These are phyloP conservation scores for Ctenomys sociabilis DNA, from an alignment of 2,113 vertebrate species.

Conservation along the genomic window DNA sequence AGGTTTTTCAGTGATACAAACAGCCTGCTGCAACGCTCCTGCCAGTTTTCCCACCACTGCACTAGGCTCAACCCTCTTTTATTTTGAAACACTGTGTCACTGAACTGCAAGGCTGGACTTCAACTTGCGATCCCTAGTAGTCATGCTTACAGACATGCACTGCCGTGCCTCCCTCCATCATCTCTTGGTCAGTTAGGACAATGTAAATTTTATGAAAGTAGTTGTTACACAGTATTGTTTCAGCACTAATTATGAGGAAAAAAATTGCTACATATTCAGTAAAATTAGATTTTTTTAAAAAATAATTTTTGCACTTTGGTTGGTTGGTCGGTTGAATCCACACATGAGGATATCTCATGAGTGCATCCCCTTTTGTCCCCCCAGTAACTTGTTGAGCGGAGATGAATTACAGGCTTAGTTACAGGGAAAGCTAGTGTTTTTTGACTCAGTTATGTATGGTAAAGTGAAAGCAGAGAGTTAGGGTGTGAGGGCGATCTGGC, in stretches of 20 bases:
- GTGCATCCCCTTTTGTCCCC: background rate
- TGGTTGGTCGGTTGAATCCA: background rate
- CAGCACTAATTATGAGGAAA: background rate
- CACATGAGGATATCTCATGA: background rate
- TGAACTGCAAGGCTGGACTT: background rate
- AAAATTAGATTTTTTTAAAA: background rate
- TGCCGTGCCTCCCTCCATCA: background rate
- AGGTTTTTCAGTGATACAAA: background rate
- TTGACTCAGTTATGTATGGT: background rate
- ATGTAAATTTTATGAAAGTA: background rate
- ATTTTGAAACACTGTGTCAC: background rate
- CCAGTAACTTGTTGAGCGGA: background rate
- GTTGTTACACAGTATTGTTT: background rate
- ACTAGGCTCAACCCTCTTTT: background rate
- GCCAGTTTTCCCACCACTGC: background rate
- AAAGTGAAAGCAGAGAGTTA: background rate
- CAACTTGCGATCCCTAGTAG: background rate
- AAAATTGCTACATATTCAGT: background rate
- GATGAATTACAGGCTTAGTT: background rate
- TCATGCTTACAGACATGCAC: background rate
- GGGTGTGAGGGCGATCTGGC: no score
- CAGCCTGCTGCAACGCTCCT: background rate
- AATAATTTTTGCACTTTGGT: background rate
- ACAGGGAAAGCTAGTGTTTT: background rate
- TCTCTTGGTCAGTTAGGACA: background rate